Conservation (phyloP, 2,113 vertebrate genomes). For the Stegostoma tigrinum region DNA sequence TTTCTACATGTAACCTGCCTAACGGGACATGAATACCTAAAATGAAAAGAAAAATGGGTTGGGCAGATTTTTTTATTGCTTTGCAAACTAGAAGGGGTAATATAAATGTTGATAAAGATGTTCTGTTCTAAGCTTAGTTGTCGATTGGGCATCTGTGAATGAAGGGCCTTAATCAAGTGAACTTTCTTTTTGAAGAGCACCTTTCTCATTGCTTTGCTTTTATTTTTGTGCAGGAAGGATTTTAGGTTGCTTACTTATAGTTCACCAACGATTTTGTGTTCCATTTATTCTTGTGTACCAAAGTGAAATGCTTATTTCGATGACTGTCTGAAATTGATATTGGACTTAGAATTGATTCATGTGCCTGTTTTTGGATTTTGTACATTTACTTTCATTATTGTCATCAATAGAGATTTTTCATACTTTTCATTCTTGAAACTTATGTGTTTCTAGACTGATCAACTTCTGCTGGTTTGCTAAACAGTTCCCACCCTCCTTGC, state of each 20-base stretch:
- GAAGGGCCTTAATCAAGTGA: neutral
- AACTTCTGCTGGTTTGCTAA: neutral
- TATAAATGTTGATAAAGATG: neutral
- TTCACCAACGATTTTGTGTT: neutral
- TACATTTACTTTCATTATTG: neutral
- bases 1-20: neutral
- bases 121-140: neutral
- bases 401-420: neutral
- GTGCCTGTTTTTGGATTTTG: neutral
- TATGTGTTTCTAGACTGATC: neutral
- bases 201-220: neutral
- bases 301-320: neutral
- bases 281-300: neutral
- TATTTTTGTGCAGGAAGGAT: neutral
- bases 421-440: neutral
- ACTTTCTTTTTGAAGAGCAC: neutral
- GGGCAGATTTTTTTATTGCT: slow-evolving; percentile 38
- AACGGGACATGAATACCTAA: slow-evolving; percentile 29
- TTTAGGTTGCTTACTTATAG: neutral
- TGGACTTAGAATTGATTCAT: neutral
- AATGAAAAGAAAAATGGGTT: neutral
- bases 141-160: neutral
- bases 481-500: neutral
- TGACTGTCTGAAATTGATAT: neutral
- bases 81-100: neutral